Evolutionary conservation across 2,113 vertebrate species (phyloP), one percentile per base, ranked within the genome.

Genomic region (Oxyruncus cristatus): DNA sequence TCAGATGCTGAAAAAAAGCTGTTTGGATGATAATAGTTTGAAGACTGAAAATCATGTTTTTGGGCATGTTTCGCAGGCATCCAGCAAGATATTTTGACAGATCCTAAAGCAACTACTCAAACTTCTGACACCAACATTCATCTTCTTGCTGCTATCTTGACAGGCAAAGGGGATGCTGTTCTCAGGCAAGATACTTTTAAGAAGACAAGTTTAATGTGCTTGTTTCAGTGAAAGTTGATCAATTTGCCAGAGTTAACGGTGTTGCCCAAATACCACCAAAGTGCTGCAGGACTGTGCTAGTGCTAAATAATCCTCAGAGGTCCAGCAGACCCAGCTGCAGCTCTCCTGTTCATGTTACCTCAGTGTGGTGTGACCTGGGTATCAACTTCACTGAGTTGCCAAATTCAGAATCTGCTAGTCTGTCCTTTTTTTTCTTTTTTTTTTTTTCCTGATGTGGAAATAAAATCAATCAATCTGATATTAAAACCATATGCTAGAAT

Each of bases 41-140:
- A 95, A 92, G 95, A 52, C 52, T 94, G 56, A 86, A 93, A 87
- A 91, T 79, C 56, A 81, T 73, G 91, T 93, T 70, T 83, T 83
- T 77, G 85, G 85, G 44, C 41, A 87, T 47, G 39, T 96, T 96
- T 88, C 65, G 6, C 75, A 93, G 71, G 79, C 75, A 92, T 44
- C 61, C 76, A 81, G 61, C 44, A 58, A 81, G 95, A 58, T 91
- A 77, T 89, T 95, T 92, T 96, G 95, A 91, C 95, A 97, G 79
- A 72, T 93, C 52, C 56, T 88, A 65, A 63, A 78, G 79, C 65
- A 94, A 56, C 76, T 86, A 44, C 95, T 93, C 88, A 91, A 92
- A 96, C 65, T 96, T 96, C 56, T 96, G 87, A 73, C 89, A 91
- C 73, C 74, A 91, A 35, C 70, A 35, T 68, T 89, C 89, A 41